These are phyloP conservation scores for Cotesia typhae DNA, from an alignment of 1,140 invertebrate genomes.

Conservation along the genomic window DNA sequence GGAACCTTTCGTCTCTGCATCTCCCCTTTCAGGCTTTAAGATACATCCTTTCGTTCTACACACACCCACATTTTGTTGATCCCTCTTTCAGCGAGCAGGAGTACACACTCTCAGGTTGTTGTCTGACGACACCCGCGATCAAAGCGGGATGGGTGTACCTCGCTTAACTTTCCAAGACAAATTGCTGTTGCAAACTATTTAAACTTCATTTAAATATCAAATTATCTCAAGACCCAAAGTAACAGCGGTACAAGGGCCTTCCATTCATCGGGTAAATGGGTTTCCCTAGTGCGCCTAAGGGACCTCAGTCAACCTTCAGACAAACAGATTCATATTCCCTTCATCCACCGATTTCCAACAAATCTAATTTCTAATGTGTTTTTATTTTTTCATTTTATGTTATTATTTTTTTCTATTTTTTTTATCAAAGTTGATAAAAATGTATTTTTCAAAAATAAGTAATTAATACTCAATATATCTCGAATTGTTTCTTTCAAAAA, in stretches of 20 bases:
- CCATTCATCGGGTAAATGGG: background rate
- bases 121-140: background rate
- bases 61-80: background rate
- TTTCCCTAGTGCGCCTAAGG: too few relatives aligned
- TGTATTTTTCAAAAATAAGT: too few relatives aligned
- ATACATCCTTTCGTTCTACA: constrained; percentile 11
- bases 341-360: too few relatives aligned
- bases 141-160: constrained; percentile 2
- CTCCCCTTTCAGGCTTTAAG: constrained; percentile 3
- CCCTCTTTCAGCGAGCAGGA: background rate
- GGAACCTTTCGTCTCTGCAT: background rate
- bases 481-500: too few relatives aligned
- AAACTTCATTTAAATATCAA: constrained; percentile 59
- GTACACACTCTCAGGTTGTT: constrained; percentile 5
- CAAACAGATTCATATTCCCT: too few relatives aligned
- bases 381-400: too few relatives aligned
- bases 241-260: constrained; percentile 26
- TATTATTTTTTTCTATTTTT: too few relatives aligned
- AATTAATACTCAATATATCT: too few relatives aligned
- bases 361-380: too few relatives aligned
- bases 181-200: constrained; percentile 59
- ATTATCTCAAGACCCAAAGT: constrained; percentile 46
- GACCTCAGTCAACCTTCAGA: too few relatives aligned
- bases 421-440: too few relatives aligned
- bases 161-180: constrained; percentile 52